Evolutionary conservation across 2,797 vertebrate species (phyloP), one percentile per base, ranked within the genome.

Genomic region (Lateolabrax maculatus): DNA sequence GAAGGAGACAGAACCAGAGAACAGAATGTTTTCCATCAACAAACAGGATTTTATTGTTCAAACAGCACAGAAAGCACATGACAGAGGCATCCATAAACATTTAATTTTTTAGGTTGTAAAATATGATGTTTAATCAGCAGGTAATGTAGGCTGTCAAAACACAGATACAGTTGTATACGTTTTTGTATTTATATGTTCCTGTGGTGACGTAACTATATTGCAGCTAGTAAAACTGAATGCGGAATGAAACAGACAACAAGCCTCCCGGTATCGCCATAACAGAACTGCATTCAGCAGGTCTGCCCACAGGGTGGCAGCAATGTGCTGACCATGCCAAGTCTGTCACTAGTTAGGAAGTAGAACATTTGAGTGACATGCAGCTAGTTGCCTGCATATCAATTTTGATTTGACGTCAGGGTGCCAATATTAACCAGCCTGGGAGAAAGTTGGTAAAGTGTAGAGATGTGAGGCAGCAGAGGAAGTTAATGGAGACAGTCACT

Each of bases 261-360:
- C 39, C 36, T 48, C 6, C 9, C 9, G 3, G 39, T n/a, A n/a
- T n/a, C n/a, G n/a, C n/a, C n/a, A n/a, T n/a, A n/a, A n/a, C n/a
- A n/a, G n/a, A n/a, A n/a, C n/a, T n/a, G n/a, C n/a, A n/a, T n/a
- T n/a, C 19, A 39, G 36, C 34, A 61, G 2, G 9, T 65, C 2
- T 67, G 82, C 15, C 80, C 88, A 87, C 57, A 72, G 18, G 88
- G 31, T 81, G 87, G 87, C 85, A 92, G 84, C 77, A 87, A 53
- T 71, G 73, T 57, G 61, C 55, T 21, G 57, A 66, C 27, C 12
- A 36, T 9, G 23, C n/a, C 16, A 53, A 6, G 16, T 4, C 53
- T 67, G 4, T 15, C 31, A 58, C 18, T 9, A 58, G 44, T 60
- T 16, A 57, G 9, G 18, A 58, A 70, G 55, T 31, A 25, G 27